Evolutionary conservation across 2,888 invertebrate genomes (phyloP).

Genomic region (Phyto melanocephala): DNA sequence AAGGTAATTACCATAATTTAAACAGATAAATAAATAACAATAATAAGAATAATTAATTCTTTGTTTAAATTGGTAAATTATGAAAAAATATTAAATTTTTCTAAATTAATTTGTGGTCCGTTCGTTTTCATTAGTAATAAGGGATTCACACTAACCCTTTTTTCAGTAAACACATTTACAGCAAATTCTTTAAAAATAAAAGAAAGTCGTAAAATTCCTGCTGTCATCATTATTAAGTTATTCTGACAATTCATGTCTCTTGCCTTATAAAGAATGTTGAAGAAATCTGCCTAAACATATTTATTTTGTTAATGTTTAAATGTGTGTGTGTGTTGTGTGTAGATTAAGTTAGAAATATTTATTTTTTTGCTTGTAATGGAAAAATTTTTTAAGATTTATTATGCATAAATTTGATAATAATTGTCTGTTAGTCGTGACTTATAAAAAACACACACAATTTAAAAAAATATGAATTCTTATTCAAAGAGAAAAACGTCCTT

Average conservation of each 20-base stretch:
- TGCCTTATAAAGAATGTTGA: background rate
- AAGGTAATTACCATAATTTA: too few species aligned
- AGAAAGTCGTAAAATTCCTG: background rate
- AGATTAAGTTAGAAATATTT: background rate
- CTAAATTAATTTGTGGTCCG: too few species aligned
- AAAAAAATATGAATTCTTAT: too few species aligned
- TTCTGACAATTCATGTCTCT: background rate
- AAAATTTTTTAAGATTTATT: background rate
- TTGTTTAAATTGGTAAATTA: too few species aligned
- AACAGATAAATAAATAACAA: too few species aligned
- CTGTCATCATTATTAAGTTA: background rate
- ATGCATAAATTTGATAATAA: background rate
- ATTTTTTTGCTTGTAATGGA: background rate
- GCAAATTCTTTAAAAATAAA: too few species aligned
- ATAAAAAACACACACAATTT: background rate
- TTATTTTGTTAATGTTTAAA: background rate
- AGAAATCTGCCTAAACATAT: slow-evolving; percentile 1
- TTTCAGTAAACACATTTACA: too few species aligned
- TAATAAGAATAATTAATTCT: too few species aligned
- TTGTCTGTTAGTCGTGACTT: background rate
- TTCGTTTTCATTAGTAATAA: too few species aligned
- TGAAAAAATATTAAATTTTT: too few species aligned
- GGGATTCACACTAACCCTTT: too few species aligned
- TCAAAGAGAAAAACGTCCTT: too few species aligned
- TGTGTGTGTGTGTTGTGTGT: background rate